phyloP scores from a whole-genome alignment of 2,888 invertebrate species.

The Phorcus lineatus region DNA sequence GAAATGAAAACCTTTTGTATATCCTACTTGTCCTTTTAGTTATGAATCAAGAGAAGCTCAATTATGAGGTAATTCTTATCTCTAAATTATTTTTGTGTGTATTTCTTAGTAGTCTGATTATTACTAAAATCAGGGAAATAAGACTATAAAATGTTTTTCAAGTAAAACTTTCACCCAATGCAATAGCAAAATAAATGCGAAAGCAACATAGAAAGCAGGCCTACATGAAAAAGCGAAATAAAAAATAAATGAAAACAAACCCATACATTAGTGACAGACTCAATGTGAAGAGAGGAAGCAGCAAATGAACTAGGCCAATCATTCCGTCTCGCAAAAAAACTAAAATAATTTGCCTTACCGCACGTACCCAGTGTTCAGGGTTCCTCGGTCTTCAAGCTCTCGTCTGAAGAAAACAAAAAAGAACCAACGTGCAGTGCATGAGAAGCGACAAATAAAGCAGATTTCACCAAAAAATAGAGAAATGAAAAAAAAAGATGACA shows the following conservation, averaged over 20 bases:
- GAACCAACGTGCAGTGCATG: slow-evolving; percentile 1
- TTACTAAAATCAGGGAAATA: no score
- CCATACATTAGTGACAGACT: background rate
- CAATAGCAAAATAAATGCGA: no score
- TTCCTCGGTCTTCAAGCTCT: slow-evolving; percentile 62
- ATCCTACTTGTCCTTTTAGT: background rate
- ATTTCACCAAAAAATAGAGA: no score
- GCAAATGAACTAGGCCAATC: background rate
- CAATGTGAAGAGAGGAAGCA: background rate
- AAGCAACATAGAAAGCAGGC: background rate
- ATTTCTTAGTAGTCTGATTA: no score
- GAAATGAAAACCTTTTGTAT: background rate
- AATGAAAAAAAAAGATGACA: no score
- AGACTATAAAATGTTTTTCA: background rate
- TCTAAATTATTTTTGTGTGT: no score
- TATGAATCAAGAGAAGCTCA: background rate
- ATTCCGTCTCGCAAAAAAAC: background rate
- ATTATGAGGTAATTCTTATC: no score
- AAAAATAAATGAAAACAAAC: slow-evolving; percentile 10
- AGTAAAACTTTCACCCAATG: no score
- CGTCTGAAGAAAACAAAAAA: slow-evolving; percentile 51
- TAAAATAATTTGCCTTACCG: slow-evolving; percentile 35
- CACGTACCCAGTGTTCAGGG: slow-evolving; percentile 61
- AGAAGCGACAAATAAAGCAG: slow-evolving; percentile 5
- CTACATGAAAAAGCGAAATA: background rate